Evolutionary conservation across 1,140 invertebrate genomes (phyloP), one percentile per base, ranked within the genome.

Genomic region (Scaptomyza montana): DNA sequence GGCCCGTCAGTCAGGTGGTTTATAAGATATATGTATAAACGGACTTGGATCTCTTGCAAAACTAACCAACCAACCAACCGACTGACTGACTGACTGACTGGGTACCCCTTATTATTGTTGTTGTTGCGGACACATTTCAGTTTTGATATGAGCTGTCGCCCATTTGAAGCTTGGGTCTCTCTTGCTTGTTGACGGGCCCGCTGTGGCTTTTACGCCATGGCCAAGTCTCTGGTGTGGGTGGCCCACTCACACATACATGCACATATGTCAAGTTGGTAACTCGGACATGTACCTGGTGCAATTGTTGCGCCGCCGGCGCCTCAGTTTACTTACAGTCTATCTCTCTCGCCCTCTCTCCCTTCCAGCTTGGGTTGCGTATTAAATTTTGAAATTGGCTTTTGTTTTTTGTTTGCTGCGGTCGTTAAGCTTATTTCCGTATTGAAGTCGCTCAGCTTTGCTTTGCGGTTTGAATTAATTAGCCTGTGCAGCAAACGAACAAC

Each of bases 351-450:
- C 19, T 0, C 3, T 41, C 3, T 9, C 8, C 16, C 33, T n/a
- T n/a, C 8, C 28, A 62, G 50, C 30, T 36, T 74, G 33, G 56
- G 9, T 67, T 71, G 75, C 67, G 72, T 75, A 84, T 84, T 85
- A 77, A 67, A 78, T 84, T 80, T 85, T 79, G 59, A 85, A 84
- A 85, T 84, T 84, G 80, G 80, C 21, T 25, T 25, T 25, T 25
- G 21, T 25, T 85, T 84, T 36, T 7, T 36, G 6, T 80, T 43
- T 73, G 74, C 67, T 76, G 74, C 63, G 68, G 78, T 70, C 59
- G 80, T 82, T 87, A 86, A 86, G 82, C 82, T 87, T 86, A 89
- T 87, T 86, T 86, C 82, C 82, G 82, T 86, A 86, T 86, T 86
- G 82, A 82, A 87, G 75, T 86, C 78, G 65, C 33, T 69, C 33